Percentiles rank a stretch among this genome's conserved stretches.
Conservation (phyloP, 2,888 invertebrate species). For the Bunonema sp. region DNA sequence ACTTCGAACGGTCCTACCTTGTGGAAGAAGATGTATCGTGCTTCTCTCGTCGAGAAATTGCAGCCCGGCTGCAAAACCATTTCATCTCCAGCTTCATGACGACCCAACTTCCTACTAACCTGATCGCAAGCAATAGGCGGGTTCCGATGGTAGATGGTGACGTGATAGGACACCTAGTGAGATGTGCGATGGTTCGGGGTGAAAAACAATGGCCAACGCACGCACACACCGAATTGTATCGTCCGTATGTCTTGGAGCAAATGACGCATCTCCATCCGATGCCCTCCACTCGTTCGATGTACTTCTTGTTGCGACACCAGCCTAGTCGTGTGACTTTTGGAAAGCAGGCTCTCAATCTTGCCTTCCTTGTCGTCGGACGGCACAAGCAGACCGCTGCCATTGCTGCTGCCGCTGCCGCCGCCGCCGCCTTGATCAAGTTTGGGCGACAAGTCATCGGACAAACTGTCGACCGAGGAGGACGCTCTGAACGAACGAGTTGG, state of each 20-base stretch:
- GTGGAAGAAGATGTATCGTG: constrained; percentile 44
- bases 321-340: constrained; percentile 9
- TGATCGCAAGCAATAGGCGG: constrained; percentile 28
- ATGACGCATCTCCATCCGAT: constrained; percentile 21
- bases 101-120: background rate
- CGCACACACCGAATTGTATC: constrained; percentile 44
- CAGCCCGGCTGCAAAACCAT: constrained; percentile 31
- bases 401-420: constrained; percentile 1
- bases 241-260: constrained; percentile 4
- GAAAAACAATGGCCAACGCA: too few relatives aligned
- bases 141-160: constrained; percentile 44
- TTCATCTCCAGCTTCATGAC: background rate
- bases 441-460: too few relatives aligned
- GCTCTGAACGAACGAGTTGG: too few relatives aligned
- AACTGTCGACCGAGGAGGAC: too few relatives aligned
- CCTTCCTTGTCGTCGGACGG: background rate
- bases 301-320: constrained; percentile 44
- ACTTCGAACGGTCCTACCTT: too few relatives aligned
- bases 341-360: background rate
- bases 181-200: too few relatives aligned
- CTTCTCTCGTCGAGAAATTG: constrained; percentile 38
- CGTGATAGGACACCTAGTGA: constrained; percentile 44
- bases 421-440: background rate
- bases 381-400: background rate
- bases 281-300: constrained; percentile 35